phyloP scores from a whole-genome alignment of 2,888 invertebrate species.

The Amblyjoppa fuscipennis region DNA sequence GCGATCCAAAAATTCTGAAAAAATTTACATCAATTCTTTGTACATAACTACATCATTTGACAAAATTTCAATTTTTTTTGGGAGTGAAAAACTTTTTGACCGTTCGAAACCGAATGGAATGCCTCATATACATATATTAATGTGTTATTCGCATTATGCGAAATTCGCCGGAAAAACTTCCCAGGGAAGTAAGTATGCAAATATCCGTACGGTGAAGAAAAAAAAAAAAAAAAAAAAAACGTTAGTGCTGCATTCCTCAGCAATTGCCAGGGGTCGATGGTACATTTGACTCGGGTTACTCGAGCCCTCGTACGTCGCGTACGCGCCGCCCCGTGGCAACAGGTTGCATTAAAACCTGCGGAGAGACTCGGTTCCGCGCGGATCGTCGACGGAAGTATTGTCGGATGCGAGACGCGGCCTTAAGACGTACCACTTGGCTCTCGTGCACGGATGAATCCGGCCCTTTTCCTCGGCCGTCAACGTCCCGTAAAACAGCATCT shows the following conservation, averaged over 20 bases:
- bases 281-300: constrained; percentile 51
- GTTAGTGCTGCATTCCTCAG: constrained; percentile 40
- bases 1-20: too few species aligned
- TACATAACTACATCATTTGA: too few species aligned
- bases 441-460: constrained; percentile 81
- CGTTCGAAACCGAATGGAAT: too few species aligned
- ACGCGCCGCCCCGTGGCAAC: constrained; percentile 4
- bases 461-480: constrained; percentile 81
- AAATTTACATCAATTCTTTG: too few species aligned
- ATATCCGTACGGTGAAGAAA: not conserved
- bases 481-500: constrained; percentile 79
- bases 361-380: not conserved
- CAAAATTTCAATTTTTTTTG: too few species aligned
- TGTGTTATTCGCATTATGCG: not conserved
- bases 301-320: not conserved
- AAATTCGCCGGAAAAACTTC: not conserved
- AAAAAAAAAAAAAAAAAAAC: not conserved
- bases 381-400: not conserved
- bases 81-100: too few species aligned
- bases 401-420: not conserved
- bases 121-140: not conserved
- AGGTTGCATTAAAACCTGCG: constrained; percentile 23
- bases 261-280: constrained; percentile 62
- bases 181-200: not conserved
- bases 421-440: constrained; percentile 81